Base-by-base conservation (phyloP, 2,888 invertebrate species). In the Sesia apiformis region DNA sequence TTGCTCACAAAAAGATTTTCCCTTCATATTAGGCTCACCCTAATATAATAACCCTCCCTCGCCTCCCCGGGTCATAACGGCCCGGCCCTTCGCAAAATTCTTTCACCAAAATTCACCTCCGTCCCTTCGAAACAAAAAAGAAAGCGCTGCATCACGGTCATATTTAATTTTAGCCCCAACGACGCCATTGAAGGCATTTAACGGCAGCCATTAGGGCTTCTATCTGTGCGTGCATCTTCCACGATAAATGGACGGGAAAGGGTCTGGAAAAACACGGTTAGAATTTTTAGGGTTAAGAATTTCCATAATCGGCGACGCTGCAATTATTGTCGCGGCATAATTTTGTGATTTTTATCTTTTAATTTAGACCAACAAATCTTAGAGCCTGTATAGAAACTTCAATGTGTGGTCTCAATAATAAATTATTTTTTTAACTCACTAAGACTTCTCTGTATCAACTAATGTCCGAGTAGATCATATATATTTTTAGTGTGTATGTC, bases 101-200 rank as follows among this genome's bases (percentile, higher is more conserved):
- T 86, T 88, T 85, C 80, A 85, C 76, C 79, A 74, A 75, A 80
- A 78, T 52, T 52, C 55, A 52, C 69, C 72, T 72, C 67, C 69
- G 72, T 76, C 82, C 83, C 77, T 83, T 81, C 65, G 62, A 64
- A 75, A 76, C 78, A 84, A 86, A 87, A 87, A 88, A 81, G 85
- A 88, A 87, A 86, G 70, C 76, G 88, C 88, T 71, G 75, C 73
- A 79, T 89, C 87, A 88, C 84, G 81, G 78, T 76, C 84, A 76
- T 84, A 86, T 88, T 87, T 88, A 89, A 89, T 88, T 86, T 87
- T 74, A 74, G 71, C 79, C 81, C 55, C 83, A 88, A 87, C 85
- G 85, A 86, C 76, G 83, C 77, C 77, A 84, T 84, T 84, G 81
- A 76, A 79, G 84, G 80, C 74, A 79, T 84, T 84, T 79, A 80